Percentiles rank a stretch among this genome's conserved stretches.
These are phyloP conservation scores for Dendrocopos noguchii DNA, from an alignment of 2,113 vertebrate genomes.

Conservation along the genomic window DNA sequence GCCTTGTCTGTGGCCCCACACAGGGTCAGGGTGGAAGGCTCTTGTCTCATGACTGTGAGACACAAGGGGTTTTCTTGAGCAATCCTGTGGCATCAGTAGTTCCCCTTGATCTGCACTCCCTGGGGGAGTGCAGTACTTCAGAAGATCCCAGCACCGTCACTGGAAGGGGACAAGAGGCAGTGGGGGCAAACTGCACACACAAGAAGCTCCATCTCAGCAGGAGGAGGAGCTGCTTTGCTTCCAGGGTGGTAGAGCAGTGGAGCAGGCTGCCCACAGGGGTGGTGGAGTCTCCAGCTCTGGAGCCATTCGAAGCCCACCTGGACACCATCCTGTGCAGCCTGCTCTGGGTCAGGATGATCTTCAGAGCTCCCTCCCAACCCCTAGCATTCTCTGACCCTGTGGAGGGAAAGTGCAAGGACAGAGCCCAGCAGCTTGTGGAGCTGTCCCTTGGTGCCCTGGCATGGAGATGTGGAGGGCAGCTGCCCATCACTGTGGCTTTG, in stretches of 20 bases:
- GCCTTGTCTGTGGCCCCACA: neutral
- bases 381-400: too few species aligned
- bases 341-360: too few species aligned
- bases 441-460: neutral
- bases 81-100: neutral
- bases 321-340: too few species aligned
- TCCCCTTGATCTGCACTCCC: neutral
- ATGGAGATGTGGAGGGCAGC: accelerated
- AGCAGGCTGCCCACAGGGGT: too few species aligned
- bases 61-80: neutral
- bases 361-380: too few species aligned
- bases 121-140: accelerated
- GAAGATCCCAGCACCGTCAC: accelerated
- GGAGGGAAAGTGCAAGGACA: accelerated
- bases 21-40: neutral
- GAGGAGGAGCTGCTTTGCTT: too few species aligned
- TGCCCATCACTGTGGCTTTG: neutral
- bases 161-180: neutral
- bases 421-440: neutral
- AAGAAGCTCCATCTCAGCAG: too few species aligned
- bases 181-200: too few species aligned
- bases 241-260: too few species aligned
- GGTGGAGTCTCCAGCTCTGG: too few species aligned
- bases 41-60: neutral
- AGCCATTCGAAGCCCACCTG: too few species aligned